These are phyloP conservation scores for Standfussiana lucernea DNA, from an alignment of 2,888 invertebrate genomes.

Conservation along the genomic window DNA sequence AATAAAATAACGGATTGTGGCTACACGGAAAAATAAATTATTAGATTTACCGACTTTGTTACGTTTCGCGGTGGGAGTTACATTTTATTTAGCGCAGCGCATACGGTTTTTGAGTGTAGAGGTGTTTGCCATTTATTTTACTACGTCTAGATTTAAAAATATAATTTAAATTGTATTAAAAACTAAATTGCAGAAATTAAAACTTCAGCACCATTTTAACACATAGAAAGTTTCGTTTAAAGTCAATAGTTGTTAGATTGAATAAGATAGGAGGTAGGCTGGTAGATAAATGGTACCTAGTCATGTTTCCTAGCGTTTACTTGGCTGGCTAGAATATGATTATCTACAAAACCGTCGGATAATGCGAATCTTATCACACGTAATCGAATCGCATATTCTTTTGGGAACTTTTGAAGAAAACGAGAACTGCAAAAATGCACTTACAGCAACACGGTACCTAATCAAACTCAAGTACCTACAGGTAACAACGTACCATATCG, in stretches of 20 bases:
- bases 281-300: neutral
- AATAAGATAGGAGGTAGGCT: neutral
- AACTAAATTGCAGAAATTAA: neutral
- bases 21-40: conserved; percentile 64
- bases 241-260: neutral
- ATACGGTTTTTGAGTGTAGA: conserved; percentile 32
- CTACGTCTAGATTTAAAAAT: conserved; percentile 5
- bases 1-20: conserved; percentile 72
- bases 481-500: neutral
- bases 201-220: neutral
- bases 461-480: neutral
- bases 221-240: neutral
- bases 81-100: conserved; percentile 52
- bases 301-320: neutral
- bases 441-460: neutral
- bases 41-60: conserved; percentile 64
- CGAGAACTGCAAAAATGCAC: neutral
- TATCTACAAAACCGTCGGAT: neutral
- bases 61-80: conserved; percentile 55
- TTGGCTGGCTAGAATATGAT: neutral
- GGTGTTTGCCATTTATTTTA: conserved; percentile 36
- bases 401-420: neutral
- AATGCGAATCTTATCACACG: neutral
- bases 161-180: neutral
- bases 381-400: neutral